Evolutionary conservation across 2,888 invertebrate species (phyloP), one percentile per base, ranked within the genome.

Genomic region (Brachypalpus laphriformis): DNA sequence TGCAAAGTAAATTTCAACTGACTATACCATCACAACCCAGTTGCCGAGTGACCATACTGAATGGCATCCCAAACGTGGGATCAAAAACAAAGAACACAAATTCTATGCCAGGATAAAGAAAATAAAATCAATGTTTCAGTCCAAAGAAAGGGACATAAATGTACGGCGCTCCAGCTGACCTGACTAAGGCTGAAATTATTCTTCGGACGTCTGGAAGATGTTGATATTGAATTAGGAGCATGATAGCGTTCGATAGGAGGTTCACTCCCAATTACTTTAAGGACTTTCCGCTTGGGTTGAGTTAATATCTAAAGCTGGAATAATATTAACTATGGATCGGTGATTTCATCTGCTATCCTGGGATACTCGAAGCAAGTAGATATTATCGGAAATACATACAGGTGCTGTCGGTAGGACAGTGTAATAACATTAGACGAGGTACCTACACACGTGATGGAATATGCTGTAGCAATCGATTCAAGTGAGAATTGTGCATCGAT

Each of bases 251-350:
- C 51, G 16, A 45, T 45, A 8, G 22, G 16, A 42, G 63, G 40
- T 71, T 65, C 31, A 31, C 57, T 71, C 54, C 42, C 76, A 82
- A 82, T 82, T 77, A 82, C 65, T 65, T 77, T 66, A 65, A 82
- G 77, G 71, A 65, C 28, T 66, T 82, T 77, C 65, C 71, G 71
- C 82, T 59, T 71, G 82, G 71, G 45, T 77, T 71, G 49, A 42
- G 34, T 22, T 51, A 70, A 70, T 76, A 82, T 65, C 76, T 57
- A 49, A 49, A 34, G 20, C 25, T 20, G 45, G 45, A 71, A 77
- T 82, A 51, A 51, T 71, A 56, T 82, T 72, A 77, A 51, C 63
- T 28, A 77, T 54, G 82, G 71, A 66, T 82, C 65, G 65, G 40
- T 82, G 57, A 51, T 82, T 82, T 66, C 45, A 56, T 70, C 20